Percentiles rank a stretch among this genome's conserved stretches.
Conservation (phyloP, 2,888 invertebrate species). For the Ceratothoa steindachneri region DNA sequence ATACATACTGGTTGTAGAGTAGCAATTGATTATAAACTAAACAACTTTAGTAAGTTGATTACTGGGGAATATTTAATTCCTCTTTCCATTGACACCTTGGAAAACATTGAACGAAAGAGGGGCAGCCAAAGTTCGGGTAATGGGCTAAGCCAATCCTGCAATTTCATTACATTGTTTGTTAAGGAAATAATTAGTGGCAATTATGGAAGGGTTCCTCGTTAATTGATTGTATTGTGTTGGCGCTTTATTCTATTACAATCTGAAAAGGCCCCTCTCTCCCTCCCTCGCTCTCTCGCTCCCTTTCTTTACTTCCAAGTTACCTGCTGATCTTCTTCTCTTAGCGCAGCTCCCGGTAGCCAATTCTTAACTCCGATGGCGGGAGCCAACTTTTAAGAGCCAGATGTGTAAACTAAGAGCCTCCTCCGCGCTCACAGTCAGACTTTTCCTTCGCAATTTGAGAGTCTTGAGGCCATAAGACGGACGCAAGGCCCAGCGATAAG, state of each 20-base stretch:
- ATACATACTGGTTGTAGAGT: background rate
- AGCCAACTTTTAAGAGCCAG: too few species aligned
- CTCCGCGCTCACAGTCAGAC: too few species aligned
- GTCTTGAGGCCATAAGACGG: too few species aligned
- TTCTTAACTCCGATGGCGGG: too few species aligned
- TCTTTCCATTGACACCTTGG: background rate
- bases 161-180: constrained; percentile 4
- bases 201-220: constrained; percentile 1
- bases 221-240: background rate
- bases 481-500: too few species aligned
- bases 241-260: background rate
- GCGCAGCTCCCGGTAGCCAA: too few species aligned
- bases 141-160: constrained; percentile 12
- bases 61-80: background rate
- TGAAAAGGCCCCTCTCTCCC: background rate
- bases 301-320: background rate
- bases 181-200: constrained; percentile 3
- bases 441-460: too few species aligned
- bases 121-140: background rate
- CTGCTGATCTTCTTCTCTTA: too few species aligned
- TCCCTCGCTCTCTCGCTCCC: constrained; percentile 11
- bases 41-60: background rate
- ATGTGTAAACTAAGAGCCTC: too few species aligned
- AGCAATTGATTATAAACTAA: background rate
- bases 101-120: background rate